Percentiles rank a stretch among this genome's conserved stretches.
Conservation (phyloP, 2,888 invertebrate species). For the Protodeltote pygarga region DNA sequence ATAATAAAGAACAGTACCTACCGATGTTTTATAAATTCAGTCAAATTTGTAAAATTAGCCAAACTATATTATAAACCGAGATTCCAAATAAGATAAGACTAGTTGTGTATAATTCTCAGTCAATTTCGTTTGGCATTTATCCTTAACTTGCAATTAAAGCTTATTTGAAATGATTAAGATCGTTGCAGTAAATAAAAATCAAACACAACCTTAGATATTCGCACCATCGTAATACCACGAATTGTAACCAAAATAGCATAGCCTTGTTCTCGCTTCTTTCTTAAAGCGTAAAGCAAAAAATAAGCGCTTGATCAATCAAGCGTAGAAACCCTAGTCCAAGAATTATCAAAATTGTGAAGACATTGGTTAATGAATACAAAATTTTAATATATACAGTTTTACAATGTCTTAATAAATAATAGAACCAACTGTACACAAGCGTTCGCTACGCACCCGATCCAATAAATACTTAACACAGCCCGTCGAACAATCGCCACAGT, state of each 20-base stretch:
- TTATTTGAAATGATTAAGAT: constrained; percentile 34
- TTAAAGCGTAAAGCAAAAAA: constrained; percentile 10
- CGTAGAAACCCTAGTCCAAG: constrained; percentile 11
- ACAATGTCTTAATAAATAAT: constrained; percentile 46
- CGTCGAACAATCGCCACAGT: constrained; percentile 60
- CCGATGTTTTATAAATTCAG: constrained; percentile 56
- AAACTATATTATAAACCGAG: constrained; percentile 50
- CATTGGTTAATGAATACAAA: constrained; percentile 17
- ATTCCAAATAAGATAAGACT: constrained; percentile 48
- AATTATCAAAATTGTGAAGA: constrained; percentile 18
- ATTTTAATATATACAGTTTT: constrained; percentile 34
- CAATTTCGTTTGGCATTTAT: constrained; percentile 44
- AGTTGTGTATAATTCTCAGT: constrained; percentile 47
- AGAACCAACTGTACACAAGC: constrained; percentile 49
- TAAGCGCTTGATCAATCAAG: constrained; percentile 25
- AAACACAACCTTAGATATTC: constrained; percentile 35
- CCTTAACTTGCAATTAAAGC: constrained; percentile 35
- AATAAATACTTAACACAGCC: constrained; percentile 67
- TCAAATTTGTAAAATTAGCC: constrained; percentile 52
- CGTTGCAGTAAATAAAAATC: constrained; percentile 24
- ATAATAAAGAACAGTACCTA: constrained; percentile 52
- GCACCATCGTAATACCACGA: constrained; percentile 30
- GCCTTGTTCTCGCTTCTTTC: constrained; percentile 5
- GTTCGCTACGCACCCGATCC: constrained; percentile 31
- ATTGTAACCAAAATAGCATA: constrained; percentile 8